Conservation (phyloP, 2,113 vertebrate genomes). For the Sminthopsis crassicaudata region DNA sequence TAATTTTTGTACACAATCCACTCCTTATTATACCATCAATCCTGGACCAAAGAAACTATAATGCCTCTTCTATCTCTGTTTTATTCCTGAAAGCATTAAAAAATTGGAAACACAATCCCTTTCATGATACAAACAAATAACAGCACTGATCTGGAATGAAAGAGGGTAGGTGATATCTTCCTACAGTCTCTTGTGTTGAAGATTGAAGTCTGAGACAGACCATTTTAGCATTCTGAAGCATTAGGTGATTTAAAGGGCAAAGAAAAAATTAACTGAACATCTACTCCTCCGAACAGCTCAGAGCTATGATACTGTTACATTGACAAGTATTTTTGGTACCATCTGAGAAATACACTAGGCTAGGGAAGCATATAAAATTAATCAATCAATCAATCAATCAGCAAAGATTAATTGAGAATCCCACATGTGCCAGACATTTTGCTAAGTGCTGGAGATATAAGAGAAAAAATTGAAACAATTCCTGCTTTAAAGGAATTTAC, state of each 20-base stretch:
- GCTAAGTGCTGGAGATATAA: background rate
- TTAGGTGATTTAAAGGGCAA: constrained; percentile 1
- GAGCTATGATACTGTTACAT: background rate
- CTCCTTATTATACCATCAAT: background rate
- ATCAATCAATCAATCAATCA: background rate
- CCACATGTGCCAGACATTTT: background rate
- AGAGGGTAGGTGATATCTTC: background rate
- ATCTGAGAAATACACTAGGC: background rate
- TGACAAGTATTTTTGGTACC: background rate
- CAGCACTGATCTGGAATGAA: constrained; percentile 26
- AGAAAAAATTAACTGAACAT: constrained; percentile 31
- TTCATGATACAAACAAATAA: constrained; percentile 31
- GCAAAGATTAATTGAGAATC: background rate
- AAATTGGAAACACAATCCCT: constrained; percentile 8
- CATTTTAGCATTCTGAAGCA: constrained; percentile 32
- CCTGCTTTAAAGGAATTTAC: background rate
- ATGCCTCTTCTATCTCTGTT: constrained; percentile 26
- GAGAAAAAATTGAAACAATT: background rate
- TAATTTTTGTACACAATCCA: background rate
- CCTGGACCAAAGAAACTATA: background rate
- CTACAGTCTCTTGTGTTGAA: background rate
- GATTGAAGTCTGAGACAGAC: background rate
- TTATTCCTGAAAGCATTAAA: constrained; percentile 20
- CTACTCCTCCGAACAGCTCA: background rate
- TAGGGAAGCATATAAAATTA: background rate